Percentiles rank a stretch among this genome's conserved stretches.
Evolutionary conservation across 92 coral and sea anemone species (phyloP).

Genomic region (Epizoanthus stellaris): DNA sequence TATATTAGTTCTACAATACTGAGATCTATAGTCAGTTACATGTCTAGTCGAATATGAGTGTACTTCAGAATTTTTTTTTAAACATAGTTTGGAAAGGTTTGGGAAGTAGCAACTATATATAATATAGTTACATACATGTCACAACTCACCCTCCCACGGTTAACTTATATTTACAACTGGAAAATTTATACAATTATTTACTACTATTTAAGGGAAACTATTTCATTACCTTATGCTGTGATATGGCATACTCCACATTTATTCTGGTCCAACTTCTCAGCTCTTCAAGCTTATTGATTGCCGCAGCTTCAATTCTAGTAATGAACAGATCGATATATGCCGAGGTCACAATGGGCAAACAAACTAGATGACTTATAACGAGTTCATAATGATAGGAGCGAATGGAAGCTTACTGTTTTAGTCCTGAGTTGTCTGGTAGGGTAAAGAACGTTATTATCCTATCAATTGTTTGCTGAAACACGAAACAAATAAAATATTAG

Average conservation of each 20-base stretch:
- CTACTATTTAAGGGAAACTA: neutral
- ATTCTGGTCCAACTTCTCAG: constrained; percentile 88
- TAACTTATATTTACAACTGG: no score
- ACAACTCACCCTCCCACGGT: no score
- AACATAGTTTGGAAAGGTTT: no score
- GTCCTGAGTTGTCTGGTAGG: constrained; percentile 80
- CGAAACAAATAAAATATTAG: neutral
- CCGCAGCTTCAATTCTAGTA: constrained; percentile 87
- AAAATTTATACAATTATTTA: no score
- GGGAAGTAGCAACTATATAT: no score
- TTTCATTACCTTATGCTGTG: constrained; percentile 80
- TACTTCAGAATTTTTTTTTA: no score
- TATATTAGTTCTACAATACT: no score
- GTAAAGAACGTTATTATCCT: constrained; percentile 79
- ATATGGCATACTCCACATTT: constrained; percentile 88
- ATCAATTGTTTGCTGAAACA: constrained; percentile 79
- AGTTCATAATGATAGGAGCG: no score
- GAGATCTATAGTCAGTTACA: no score
- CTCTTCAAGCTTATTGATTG: constrained; percentile 80
- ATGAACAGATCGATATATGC: neutral
- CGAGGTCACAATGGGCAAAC: neutral
- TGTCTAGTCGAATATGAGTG: no score
- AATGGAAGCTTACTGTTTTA: constrained; percentile 83
- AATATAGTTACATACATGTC: no score
- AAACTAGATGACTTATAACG: neutral